Base-by-base conservation (phyloP, 2,113 vertebrate species). In the Hystrix brachyura region DNA sequence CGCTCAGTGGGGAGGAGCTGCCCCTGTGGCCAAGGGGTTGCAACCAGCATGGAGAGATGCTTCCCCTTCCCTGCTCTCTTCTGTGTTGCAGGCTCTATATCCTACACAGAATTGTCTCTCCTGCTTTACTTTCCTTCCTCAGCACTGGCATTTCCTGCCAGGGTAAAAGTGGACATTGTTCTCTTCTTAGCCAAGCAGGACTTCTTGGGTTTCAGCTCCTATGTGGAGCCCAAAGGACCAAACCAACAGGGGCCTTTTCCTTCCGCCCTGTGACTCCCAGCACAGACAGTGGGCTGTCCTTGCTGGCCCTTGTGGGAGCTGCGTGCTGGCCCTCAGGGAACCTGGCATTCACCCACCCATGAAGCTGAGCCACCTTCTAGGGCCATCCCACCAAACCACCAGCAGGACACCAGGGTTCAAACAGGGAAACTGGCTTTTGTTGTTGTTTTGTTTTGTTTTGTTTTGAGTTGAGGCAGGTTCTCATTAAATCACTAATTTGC, bases 171-270 rank as follows among this genome's bases (percentile, higher is more conserved):
- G n/a, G 15, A 57, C 29, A 6, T 29, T 64, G 43, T 84, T 62
- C 72, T 62, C 53, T 93, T 67, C 80, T 83, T 38, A 78, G 76
- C 25, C 69, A 91, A 91, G 67, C 14, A 78, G 55, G 60, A 34
- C 43, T 18, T n/a, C 38, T 1, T 46, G 19, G 19, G 7, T 34
- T 46, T 62, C 59, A 53, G 27, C 60, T 78, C 17, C 13, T 1
- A 17, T 1, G 0, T 46, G 51, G 32, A 23, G 32, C 51, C 82
- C 27, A 74, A 72, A 46, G 80, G 72, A 25, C 46, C 25, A 8
- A 29, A 7, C 25, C 74, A 10, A 51, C 64, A 67, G 43, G 0
- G 13, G 29, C 32, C 43, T 38, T 62, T 57, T 74, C 43, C 17
- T 48, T 23, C 25, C 9, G 9, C 8, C 0, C 1, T 14, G 18